Evolutionary conservation across 2,797 vertebrate genomes (phyloP).

Genomic region (Anolis apletophallus): DNA sequence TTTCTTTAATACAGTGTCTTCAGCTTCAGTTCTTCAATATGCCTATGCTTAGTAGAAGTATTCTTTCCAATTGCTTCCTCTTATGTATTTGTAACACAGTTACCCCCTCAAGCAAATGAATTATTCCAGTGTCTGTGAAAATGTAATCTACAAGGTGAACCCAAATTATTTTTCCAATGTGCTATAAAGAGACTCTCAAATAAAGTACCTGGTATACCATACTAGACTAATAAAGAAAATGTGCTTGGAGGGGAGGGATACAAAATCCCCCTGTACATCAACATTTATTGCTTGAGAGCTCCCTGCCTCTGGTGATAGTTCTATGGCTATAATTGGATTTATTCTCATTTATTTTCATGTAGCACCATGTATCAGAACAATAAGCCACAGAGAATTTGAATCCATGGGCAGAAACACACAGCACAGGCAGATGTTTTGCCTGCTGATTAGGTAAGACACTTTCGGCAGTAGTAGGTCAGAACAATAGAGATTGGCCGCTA

Average conservation of each 20-base stretch:
- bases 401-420: background rate
- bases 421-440: background rate
- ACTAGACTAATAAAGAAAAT: constrained; percentile 17
- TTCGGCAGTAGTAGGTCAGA: background rate
- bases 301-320: background rate
- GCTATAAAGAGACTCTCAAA: constrained; percentile 36
- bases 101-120: constrained; percentile 41
- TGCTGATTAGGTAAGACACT: background rate
- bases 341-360: constrained; percentile 3
- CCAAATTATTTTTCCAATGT: constrained; percentile 25
- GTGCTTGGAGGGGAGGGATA: background rate
- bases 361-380: constrained; percentile 14
- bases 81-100: constrained; percentile 33
- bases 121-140: constrained; percentile 42
- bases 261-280: background rate
- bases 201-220: constrained; percentile 20
- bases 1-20: background rate
- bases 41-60: background rate
- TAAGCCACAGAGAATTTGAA: background rate
- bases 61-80: constrained; percentile 11
- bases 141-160: background rate
- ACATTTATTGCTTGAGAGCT: background rate
- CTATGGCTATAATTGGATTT: constrained; percentile 15
- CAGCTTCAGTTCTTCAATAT: background rate
- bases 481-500: background rate